Evolutionary conservation across 1,140 invertebrate genomes (phyloP).

Genomic region (Neodiprion pinetum): DNA sequence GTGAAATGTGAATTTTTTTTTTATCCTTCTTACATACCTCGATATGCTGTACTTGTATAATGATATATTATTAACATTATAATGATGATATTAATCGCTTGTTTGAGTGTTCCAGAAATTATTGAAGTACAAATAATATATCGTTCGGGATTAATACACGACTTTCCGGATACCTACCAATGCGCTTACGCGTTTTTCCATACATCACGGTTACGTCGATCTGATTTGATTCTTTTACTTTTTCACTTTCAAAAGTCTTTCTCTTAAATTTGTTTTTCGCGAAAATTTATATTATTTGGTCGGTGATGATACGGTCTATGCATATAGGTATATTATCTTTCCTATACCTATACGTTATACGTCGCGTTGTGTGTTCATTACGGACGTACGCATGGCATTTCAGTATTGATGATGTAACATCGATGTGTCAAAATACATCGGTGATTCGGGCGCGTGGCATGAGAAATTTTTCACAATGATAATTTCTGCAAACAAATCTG

Average conservation of each 20-base stretch:
- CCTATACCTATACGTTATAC: no score
- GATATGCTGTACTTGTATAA: neutral
- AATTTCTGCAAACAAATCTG: neutral
- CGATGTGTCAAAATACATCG: no score
- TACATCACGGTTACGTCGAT: conserved; percentile 25
- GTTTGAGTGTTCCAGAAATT: conserved; percentile 41
- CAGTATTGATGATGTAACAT: no score
- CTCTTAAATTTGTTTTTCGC: conserved; percentile 18
- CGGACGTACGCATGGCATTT: no score
- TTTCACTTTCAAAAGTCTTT: conserved; percentile 26
- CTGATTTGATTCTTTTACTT: conserved; percentile 29
- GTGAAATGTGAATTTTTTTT: neutral
- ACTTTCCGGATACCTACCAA: conserved; percentile 11
- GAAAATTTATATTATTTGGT: neutral
- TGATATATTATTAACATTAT: conserved; percentile 27
- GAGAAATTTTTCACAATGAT: no score
- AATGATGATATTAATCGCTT: conserved; percentile 16
- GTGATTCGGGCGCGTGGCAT: no score
- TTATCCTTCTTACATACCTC: conserved; percentile 12
- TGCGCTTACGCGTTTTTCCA: conserved; percentile 5
- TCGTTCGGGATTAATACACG: conserved; percentile 23
- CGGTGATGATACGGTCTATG: no score
- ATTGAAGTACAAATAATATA: conserved; percentile 24
- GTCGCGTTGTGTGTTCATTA: no score
- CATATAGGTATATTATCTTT: no score